Evolutionary conservation across 30 jellyfish, hydroid and myxozoan species (phyloP), one percentile per base, ranked within the genome.

Genomic region (Aurelia sp.): DNA sequence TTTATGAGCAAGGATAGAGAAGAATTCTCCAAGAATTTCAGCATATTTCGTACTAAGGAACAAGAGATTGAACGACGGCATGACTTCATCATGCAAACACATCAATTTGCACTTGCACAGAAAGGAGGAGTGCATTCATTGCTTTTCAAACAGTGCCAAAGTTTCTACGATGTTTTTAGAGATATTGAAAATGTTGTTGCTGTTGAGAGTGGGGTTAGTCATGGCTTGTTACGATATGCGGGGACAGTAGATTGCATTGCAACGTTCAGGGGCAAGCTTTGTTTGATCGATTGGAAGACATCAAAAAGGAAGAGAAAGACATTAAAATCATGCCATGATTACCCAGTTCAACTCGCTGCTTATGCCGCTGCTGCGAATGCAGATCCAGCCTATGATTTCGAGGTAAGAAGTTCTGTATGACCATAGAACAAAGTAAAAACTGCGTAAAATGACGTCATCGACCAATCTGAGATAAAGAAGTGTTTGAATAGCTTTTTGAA

Each of bases 321-420:
- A 15, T 37, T 66, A 55, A 66, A 57, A 37, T 74, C 89, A 9
- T 85, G 84, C 21, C 62, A 74, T 67, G 95, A 85, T 74, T 73
- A 85, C 31, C 95, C 95, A 6, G 85, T 85, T 50, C 95, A 85
- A 33, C 79, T 76, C 11, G 88, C 89, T 6, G 95, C 95, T 2
- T 85, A 85, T 71, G 95, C 88, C 6, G 95, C 87, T 23, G 95
- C 95, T 3, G 88, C 67, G 30, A 85, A 85, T 66, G 84, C 76
- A n/a, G 95, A 85, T 59, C 84, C 84, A 11, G 89, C 84, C 8
- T 85, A 85, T 41, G 47, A 47, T 22, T 85, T 85, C 55, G 77
- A 73, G 79, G 95, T 85, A 68, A 62, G 87, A 6, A 18, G 10
- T 47, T 37, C 48, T 3, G 4, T 17, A 13, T 60, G 44, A n/a